Evolutionary conservation across 2,113 vertebrate species (phyloP), one percentile per base, ranked within the genome.

Genomic region (Platysteira castanea): DNA sequence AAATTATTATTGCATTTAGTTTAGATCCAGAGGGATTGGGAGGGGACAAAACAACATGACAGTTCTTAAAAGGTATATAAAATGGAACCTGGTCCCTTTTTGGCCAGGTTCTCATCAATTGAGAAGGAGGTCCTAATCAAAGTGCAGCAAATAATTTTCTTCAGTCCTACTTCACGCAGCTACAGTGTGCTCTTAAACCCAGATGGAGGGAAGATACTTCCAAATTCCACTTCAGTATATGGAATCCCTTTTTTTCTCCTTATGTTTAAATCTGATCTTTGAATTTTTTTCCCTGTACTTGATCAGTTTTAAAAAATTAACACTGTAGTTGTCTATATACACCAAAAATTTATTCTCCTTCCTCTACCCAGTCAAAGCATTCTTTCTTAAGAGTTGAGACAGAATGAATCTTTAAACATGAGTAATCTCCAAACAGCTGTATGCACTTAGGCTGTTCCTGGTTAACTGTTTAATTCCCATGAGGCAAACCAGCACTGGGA

Each of bases 191-290:
- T 70, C 22, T 37, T 50, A 56, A 57, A 70, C 15, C 24, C n/a
- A 53, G 6, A 6, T 2, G 11, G 50, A n/a, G n/a, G 3, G 10
- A 74, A 82, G 69, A 50, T 53, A 49, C 31, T 57, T 74, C 52
- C 47, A 53, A 37, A 47, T 70, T 59, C 18, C 80, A 4, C 27
- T 57, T 24, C 13, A 65, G 4, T 35, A 21, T 4, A 52, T 13
- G 41, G 17, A 85, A 46, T n/a, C 7, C 8, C 12, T 2, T 12
- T 69, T 26, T 42, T 13, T 6, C 0, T 0, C 19, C 5, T 1
- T 46, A 75, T 21, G 50, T 86, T 77, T 63, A 63, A 31, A 67
- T 15, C 33, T 4, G 2, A 6, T 33, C 33, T 89, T 73, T 42
- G 20, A 33, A 24, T 64, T 91, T 87, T 87, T 26, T 31, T 6